Conservation (phyloP, 2,888 invertebrate genomes). For the Dasysyrphus albostriatus region DNA sequence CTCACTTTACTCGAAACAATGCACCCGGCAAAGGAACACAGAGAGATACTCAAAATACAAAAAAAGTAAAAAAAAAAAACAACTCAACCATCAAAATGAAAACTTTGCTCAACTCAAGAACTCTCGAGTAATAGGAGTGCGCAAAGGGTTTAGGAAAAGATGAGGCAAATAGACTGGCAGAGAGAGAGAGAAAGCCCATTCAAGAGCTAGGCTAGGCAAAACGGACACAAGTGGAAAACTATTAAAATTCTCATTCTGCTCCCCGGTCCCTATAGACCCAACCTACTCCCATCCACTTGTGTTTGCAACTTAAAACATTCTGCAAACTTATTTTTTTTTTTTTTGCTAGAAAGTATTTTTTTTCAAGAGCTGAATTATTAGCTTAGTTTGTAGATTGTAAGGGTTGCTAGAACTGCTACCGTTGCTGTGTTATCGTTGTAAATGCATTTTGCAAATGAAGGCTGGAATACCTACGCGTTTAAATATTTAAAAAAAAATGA, state of each 20-base stretch:
- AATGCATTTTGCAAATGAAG: constrained; percentile 32
- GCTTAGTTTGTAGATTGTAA: constrained; percentile 69
- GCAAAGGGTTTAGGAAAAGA: neutral
- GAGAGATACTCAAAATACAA: constrained; percentile 28
- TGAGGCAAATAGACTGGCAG: neutral
- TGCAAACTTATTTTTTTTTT: constrained; percentile 19
- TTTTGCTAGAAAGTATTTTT: constrained; percentile 8
- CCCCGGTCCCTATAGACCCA: neutral
- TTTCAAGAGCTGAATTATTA: constrained; percentile 56
- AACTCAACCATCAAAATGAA: constrained; percentile 45
- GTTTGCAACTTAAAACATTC: constrained; percentile 37
- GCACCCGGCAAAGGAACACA: constrained; percentile 20
- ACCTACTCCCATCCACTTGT: constrained; percentile 6
- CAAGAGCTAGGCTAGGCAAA: constrained; percentile 35
- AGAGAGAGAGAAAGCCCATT: constrained; percentile 1
- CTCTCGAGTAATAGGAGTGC: constrained; percentile 29
- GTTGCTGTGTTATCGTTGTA: neutral
- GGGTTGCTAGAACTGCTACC: constrained; percentile 13
- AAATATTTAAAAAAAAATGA: neutral
- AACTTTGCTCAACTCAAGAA: constrained; percentile 49
- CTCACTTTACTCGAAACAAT: constrained; percentile 61
- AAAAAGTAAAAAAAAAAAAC: constrained; percentile 6
- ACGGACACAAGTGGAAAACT: constrained; percentile 63
- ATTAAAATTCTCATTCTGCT: constrained; percentile 57
- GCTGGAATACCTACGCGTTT: constrained; percentile 7